Base-by-base conservation (phyloP, 2,113 vertebrate species). In the Mormyrus iriodes region DNA sequence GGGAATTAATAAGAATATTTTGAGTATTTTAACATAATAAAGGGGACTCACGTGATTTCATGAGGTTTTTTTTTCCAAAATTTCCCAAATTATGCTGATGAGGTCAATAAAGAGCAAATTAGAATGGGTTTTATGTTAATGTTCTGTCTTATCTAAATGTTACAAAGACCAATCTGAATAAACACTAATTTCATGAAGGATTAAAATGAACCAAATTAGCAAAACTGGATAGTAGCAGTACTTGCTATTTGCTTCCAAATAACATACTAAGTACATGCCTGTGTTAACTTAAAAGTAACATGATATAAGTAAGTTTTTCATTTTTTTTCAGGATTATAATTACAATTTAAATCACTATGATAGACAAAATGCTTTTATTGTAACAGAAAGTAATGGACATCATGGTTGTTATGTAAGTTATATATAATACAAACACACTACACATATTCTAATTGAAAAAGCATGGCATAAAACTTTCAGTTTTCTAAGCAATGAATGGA, bases 231-330 rank as follows among this genome's bases (percentile, higher is more conserved):
- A 85, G 17, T 15, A 27, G 5, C 85, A 86, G 52, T 31, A 51
- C 24, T 86, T 53, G 24, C 27, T 39, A 86, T 55, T 55, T 86
- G 31, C 51, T 86, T 86, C 51, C 27, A 86, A 86, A 86, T 53
- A 31, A 85, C 46, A 85, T 4, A n/a, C 24, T 85, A 85, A n/a
- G 21, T 48, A 51, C 24, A 85, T 5, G 10, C 10, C 44, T 48
- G 46, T 51, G 51, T 49, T 51, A 48, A 85, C 83, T 51, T 31
- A 85, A 49, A 46, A 9, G 21, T 12, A 85, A 84, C 4, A 2
- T n/a, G 48, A 85, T 6, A 31, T 24, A 39, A 79, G 39, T 35
- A 76, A 42, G 31, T 39, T 39, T 19, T 35, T 35, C 31, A 79
- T 35, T 42, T 31, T 35, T 53, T 39, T 79, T 79, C 61, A 69